Evolutionary conservation across 2,797 vertebrate species (phyloP).

Genomic region (Takifugu rubripes): DNA sequence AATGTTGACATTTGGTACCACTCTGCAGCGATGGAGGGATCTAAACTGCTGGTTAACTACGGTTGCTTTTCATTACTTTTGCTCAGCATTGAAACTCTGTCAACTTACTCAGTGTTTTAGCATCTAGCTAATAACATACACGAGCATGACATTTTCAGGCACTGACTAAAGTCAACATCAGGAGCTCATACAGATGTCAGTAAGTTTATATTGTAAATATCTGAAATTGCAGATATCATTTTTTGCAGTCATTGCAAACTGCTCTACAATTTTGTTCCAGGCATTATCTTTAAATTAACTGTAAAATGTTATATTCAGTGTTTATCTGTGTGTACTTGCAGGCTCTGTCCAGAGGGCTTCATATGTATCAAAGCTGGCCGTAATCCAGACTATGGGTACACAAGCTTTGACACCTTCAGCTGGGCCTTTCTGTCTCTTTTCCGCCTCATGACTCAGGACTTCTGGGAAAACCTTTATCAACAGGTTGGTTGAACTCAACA

Average conservation of each 20-base stretch:
- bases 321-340: constrained; percentile 51
- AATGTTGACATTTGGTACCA: constrained; percentile 16
- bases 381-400: constrained; percentile 96
- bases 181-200: no score
- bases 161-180: no score
- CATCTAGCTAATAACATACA: no score
- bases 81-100: background rate
- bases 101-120: no score
- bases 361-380: constrained; percentile 87
- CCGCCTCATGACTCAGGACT: constrained; percentile 98
- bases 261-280: no score
- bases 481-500: constrained; percentile 73
- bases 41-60: constrained; percentile 20
- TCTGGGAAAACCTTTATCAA: constrained; percentile 97
- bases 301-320: background rate
- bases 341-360: constrained; percentile 93
- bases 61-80: background rate
- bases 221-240: no score
- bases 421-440: constrained; percentile 98
- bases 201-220: no score
- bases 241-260: no score
- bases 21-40: constrained; percentile 13
- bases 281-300: no score
- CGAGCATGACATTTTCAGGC: no score
- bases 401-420: constrained; percentile 95